Evolutionary conservation across 2,888 invertebrate species (phyloP), one percentile per base, ranked within the genome.

Genomic region (Pachycephus smyrnensis): DNA sequence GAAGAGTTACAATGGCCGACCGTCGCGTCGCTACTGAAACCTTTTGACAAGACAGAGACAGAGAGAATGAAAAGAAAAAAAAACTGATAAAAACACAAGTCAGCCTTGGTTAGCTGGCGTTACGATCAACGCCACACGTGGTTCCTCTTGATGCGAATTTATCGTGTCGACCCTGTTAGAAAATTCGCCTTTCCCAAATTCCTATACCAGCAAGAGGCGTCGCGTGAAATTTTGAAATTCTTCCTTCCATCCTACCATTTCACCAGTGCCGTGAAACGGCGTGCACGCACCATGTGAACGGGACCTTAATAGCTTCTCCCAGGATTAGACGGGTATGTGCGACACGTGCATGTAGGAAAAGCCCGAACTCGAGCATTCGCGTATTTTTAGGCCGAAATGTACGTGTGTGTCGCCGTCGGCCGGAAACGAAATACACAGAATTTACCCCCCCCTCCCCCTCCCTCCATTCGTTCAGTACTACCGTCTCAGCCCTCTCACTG

Each of bases 351-450:
- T 76, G 73, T 68, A 76, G 69, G 37, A 68, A 76, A 79, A 79
- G 76, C 76, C 68, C 76, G 76, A 76, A 76, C 79, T 73, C 76
- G 73, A 69, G 74, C 79, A 76, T 76, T 69, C 69, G 79, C 35
- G 76, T 79, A 79, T 79, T 79, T 79, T 79, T 79, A 79, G 79
- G 37, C 30, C 37, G 73, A 73, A 68, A 11, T 69, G 31, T 79
- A 76, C 73, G 75, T 69, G 79, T 73, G 55, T 76, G 79, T 79
- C 76, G 76, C 79, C 36, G 32, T 55, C 76, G 76, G 73, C 78
- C 79, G 78, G 76, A 75, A 77, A 76, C 77, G 76, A 69, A 82
- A 83, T 82, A 82, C 83, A 69, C 79, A 75, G 37, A 73, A 78
- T 81, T 76, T 80, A 76, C 80, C 77, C 40, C 80, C 77, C 74